Base-by-base conservation (phyloP, 64 coral and sea anemone species). In the Porites australiensis region DNA sequence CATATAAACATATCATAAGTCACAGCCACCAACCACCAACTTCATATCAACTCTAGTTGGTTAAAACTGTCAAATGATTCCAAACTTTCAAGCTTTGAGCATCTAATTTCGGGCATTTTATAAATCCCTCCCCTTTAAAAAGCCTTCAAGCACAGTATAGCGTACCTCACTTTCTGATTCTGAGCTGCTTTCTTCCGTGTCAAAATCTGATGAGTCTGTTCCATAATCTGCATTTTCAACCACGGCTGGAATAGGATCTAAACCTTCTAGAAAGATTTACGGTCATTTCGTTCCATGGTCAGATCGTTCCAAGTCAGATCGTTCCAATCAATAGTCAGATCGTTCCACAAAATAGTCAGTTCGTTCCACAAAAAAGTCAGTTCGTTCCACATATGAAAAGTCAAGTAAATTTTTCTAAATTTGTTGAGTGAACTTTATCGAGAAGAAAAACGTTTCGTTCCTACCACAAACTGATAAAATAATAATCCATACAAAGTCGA, bases 91-190 rank as follows among this genome's bases (percentile, higher is more conserved):
- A 82, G 60, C 52, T 37, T 19, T 22, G 58, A 53, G 37, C 7
- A 57, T 27, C 52, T 57, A 59, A 18, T 59, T 57, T 57, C 12
- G 21, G 37, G 47, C 10, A 14, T 82, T 21, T 58, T 60, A 82
- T 27, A 55, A 55, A 55, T 51, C 49, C 53, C 46, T 19, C 20
- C 22, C 52, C 46, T 57, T 59, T 59, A 53, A 27, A 19, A 82
- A 57, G 52, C n/a, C 60, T 82, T 22, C 18, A 54, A 82, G 21
- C 52, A 50, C 53, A 16, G 19, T 59, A 59, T 18, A 82, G 52
- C 79, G 46, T 83, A 83, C 58, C 79, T 83, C 79, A 59, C 79
- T 83, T 83, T 83, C 79, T 62, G 79, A 83, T 20, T 37, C 79
- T 45, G 79, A 62, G 79, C 79, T 83, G 63, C 13, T 61, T 44